These are phyloP conservation scores for Morpho helenor DNA, from an alignment of 2,888 invertebrate genomes.

Conservation along the genomic window DNA sequence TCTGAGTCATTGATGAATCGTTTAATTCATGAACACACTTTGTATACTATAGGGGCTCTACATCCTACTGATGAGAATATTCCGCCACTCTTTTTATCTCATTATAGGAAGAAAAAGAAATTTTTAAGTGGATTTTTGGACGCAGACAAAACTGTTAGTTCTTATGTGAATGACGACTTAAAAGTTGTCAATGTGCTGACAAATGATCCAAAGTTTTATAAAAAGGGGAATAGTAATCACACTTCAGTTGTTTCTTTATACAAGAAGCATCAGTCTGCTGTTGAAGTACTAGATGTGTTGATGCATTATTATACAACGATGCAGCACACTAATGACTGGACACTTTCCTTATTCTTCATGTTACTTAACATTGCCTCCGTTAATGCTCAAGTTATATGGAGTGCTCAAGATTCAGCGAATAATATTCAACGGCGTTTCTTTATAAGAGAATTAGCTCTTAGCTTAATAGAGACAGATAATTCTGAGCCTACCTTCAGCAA, in stretches of 20 bases:
- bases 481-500: conserved; percentile 24
- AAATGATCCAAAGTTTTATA: conserved; percentile 59
- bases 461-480: conserved; percentile 44
- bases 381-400: conserved; percentile 69
- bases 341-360: conserved; percentile 60
- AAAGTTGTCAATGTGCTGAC: conserved; percentile 57
- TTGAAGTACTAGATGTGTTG: conserved; percentile 61
- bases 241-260: conserved; percentile 54
- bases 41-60: conserved; percentile 54
- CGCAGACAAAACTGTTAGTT: conserved; percentile 49
- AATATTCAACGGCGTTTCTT: conserved; percentile 51
- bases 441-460: conserved; percentile 54
- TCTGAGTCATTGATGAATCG: conserved; percentile 46
- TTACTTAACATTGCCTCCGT: conserved; percentile 64
- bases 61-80: conserved; percentile 52
- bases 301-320: conserved; percentile 69
- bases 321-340: conserved; percentile 68
- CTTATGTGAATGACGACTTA: conserved; percentile 49
- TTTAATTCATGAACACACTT: conserved; percentile 47
- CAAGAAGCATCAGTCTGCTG: conserved; percentile 57
- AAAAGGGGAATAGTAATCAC: conserved; percentile 44
- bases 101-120: conserved; percentile 45
- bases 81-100: conserved; percentile 56
- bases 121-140: conserved; percentile 58
- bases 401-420: conserved; percentile 39